phyloP scores from a whole-genome alignment of 2,113 vertebrate species.

The Cryptotis parvus region DNA sequence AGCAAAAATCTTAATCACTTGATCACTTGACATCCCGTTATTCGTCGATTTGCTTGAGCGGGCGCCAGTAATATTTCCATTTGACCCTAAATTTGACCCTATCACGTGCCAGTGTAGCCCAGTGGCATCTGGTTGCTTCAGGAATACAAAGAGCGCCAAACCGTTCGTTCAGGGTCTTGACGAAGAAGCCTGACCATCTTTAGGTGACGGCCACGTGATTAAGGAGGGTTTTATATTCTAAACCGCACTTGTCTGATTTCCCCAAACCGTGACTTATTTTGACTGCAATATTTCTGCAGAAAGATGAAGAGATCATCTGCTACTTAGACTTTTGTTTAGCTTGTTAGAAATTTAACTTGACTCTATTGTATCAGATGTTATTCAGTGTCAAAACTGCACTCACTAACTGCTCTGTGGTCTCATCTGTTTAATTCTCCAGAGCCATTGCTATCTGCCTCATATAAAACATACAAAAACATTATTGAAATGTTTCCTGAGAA shows the following conservation, averaged over 20 bases:
- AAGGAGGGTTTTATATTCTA: conserved; percentile 30
- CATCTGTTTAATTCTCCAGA: conserved; percentile 55
- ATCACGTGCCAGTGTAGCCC: too few relatives aligned
- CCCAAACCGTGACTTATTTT: conserved; percentile 1
- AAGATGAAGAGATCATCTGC: conserved; percentile 54
- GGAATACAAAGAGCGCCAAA: too few relatives aligned
- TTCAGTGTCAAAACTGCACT: conserved; percentile 43
- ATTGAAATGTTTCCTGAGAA: conserved; percentile 31
- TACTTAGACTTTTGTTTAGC: conserved; percentile 48
- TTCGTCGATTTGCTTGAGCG: too few relatives aligned
- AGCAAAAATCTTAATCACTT: too few relatives aligned
- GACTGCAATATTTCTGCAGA: background rate
- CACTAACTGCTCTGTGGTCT: conserved; percentile 49
- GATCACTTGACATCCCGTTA: too few relatives aligned
- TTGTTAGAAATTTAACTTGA: conserved; percentile 40
- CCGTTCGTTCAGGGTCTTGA: too few relatives aligned
- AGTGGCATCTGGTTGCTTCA: too few relatives aligned
- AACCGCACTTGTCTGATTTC: background rate
- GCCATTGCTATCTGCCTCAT: conserved; percentile 40
- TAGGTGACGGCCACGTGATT: too few relatives aligned
- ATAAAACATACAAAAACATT: background rate
- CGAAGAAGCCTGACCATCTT: too few relatives aligned
- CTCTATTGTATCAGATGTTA: conserved; percentile 55
- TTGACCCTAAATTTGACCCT: too few relatives aligned
- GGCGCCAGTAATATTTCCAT: too few relatives aligned